Percentiles rank a stretch among this genome's conserved stretches.
Evolutionary conservation across 2,888 invertebrate genomes (phyloP).

Genomic region (Oconnorella tubifera): DNA sequence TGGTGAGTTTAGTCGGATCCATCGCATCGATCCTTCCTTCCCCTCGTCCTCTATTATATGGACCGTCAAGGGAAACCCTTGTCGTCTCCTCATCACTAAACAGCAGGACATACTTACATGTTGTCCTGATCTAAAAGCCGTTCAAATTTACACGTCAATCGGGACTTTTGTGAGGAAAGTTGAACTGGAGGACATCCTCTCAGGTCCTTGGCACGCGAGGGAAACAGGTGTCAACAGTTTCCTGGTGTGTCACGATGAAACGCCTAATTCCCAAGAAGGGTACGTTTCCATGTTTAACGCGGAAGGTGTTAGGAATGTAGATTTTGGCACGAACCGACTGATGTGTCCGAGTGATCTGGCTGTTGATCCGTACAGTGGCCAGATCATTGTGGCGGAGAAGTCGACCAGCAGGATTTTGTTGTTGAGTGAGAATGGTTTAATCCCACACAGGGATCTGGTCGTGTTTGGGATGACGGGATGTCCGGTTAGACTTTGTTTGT

Average conservation of each 20-base stretch:
- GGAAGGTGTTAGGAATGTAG: background rate
- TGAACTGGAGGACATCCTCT: background rate
- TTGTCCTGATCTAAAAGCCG: background rate
- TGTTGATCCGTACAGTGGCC: background rate
- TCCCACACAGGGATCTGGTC: background rate
- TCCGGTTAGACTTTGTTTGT: background rate
- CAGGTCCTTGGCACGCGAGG: background rate
- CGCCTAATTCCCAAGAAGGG: background rate
- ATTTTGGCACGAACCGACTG: background rate
- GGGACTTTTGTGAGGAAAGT: background rate
- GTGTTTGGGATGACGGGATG: background rate
- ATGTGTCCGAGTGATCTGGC: background rate
- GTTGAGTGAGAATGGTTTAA: background rate
- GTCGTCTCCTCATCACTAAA: background rate
- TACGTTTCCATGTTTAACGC: background rate
- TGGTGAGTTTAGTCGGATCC: background rate
- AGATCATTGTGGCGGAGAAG: background rate
- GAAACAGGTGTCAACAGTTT: background rate
- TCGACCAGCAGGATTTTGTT: background rate
- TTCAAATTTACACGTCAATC: background rate
- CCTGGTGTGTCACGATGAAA: background rate
- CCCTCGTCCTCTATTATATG: background rate
- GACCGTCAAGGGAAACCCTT: background rate
- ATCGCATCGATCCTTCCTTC: background rate
- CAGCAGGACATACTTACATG: background rate